Evolutionary conservation across 2,113 vertebrate genomes (phyloP).

Genomic region (Elanoides forficatus): DNA sequence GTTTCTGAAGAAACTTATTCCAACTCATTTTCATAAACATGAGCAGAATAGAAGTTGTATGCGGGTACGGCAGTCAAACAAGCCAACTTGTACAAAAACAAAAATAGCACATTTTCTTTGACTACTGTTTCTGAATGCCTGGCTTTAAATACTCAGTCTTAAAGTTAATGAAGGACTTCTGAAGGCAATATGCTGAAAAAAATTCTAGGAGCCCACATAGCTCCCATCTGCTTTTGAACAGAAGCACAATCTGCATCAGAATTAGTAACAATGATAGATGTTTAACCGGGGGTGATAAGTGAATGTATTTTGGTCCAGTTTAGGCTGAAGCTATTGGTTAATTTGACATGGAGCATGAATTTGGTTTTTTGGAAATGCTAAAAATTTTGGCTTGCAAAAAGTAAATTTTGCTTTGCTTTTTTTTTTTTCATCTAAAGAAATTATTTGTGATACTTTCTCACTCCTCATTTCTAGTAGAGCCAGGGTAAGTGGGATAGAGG

Average conservation of each 20-base stretch:
- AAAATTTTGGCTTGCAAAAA: not conserved
- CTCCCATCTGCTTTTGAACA: not conserved
- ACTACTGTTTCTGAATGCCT: not conserved
- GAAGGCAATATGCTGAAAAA: not conserved
- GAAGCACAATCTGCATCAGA: not conserved
- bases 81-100: not conserved
- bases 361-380: not conserved
- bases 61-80: not conserved
- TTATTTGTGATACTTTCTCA: not conserved
- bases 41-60: not conserved
- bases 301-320: not conserved
- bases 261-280: not conserved
- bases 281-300: not conserved
- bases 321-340: not conserved
- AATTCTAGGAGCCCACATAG: not conserved
- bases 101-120: not conserved
- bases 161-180: not conserved
- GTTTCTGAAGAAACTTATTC: not conserved
- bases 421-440: not conserved
- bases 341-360: not conserved
- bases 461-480: not conserved
- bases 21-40: not conserved
- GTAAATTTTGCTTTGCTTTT: not conserved
- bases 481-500: not conserved
- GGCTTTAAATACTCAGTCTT: not conserved